Evolutionary conservation across 2,888 invertebrate species (phyloP).

Genomic region (Chrysina gloriosa): DNA sequence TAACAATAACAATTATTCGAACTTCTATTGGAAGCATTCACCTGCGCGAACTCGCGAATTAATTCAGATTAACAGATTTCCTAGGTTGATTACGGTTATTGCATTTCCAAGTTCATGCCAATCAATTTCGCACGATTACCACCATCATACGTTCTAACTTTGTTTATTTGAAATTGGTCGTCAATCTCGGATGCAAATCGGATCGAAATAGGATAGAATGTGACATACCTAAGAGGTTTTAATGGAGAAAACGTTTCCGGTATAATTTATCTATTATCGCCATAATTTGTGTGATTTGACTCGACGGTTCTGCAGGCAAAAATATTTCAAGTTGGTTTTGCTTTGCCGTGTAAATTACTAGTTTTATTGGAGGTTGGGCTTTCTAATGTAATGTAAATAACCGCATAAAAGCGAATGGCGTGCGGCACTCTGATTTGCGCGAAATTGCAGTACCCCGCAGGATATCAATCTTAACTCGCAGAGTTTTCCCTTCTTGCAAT

Average conservation of each 20-base stretch:
- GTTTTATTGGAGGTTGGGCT: too few species aligned
- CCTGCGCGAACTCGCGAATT: background rate
- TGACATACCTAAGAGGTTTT: background rate
- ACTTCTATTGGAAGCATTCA: background rate
- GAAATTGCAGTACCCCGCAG: too few species aligned
- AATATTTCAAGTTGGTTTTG: background rate
- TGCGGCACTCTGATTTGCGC: too few species aligned
- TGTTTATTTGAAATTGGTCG: background rate
- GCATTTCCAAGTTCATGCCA: background rate
- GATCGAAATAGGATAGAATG: background rate
- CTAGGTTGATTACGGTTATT: background rate
- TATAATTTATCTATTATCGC: background rate
- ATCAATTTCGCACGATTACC: background rate
- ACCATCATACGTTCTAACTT: background rate
- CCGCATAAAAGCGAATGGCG: too few species aligned
- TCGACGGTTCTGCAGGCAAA: background rate
- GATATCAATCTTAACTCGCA: too few species aligned
- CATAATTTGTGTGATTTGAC: background rate
- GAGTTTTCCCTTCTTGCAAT: too few species aligned
- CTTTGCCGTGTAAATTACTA: too few species aligned
- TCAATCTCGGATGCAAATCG: background rate
- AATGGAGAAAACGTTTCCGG: background rate
- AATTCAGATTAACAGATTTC: background rate
- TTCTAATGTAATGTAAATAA: too few species aligned
- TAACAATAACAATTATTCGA: conserved; percentile 21